Conservation (phyloP, 2,797 vertebrate species). For the Chrysocyon brachyurus region DNA sequence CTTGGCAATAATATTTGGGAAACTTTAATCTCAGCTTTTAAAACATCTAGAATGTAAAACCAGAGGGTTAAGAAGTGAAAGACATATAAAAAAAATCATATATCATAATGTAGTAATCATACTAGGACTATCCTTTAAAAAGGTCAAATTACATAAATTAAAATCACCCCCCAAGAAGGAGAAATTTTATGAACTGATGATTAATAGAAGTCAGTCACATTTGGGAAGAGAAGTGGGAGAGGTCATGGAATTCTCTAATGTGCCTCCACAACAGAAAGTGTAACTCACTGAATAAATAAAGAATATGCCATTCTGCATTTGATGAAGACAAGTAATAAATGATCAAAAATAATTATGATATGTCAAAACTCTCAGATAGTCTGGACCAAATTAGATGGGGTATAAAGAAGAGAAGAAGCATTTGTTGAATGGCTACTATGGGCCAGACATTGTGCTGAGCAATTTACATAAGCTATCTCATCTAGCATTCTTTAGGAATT, state of each 20-base stretch:
- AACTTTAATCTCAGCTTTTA: slow-evolving; percentile 51
- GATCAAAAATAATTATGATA: slow-evolving; percentile 50
- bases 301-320: slow-evolving; percentile 44
- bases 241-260: not conserved
- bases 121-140: slow-evolving; percentile 16
- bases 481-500: not conserved
- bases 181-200: slow-evolving; percentile 41
- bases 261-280: not conserved
- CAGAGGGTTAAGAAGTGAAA: slow-evolving; percentile 49
- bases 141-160: slow-evolving; percentile 43
- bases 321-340: slow-evolving; percentile 36
- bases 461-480: not conserved
- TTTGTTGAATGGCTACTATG: not conserved
- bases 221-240: slow-evolving; percentile 19
- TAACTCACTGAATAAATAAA: slow-evolving; percentile 55
- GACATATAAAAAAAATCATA: not conserved
- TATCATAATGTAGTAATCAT: not conserved
- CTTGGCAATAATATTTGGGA: slow-evolving; percentile 41
- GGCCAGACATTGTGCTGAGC: not conserved
- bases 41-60: slow-evolving; percentile 37
- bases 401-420: not conserved
- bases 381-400: not conserved
- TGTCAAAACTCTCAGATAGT: slow-evolving; percentile 22
- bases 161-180: not conserved
- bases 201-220: slow-evolving; percentile 35